Evolutionary conservation across 2,797 vertebrate genomes (phyloP).

Genomic region (Sparidentex hasta): DNA sequence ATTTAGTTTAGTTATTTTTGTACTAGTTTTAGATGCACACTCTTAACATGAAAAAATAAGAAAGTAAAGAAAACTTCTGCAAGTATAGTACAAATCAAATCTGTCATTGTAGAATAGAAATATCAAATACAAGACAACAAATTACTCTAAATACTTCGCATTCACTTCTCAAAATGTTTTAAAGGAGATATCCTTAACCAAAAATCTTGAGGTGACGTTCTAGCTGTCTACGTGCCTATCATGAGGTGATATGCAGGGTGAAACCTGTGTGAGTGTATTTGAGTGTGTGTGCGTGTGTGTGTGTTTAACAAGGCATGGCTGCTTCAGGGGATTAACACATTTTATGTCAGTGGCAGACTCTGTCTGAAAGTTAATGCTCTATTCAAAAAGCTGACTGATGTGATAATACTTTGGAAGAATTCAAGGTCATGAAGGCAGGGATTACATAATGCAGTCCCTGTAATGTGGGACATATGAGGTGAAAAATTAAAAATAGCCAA

Average conservation of each 20-base stretch:
- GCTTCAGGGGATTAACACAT: constrained; percentile 77
- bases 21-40: too few species aligned
- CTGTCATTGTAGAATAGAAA: not conserved
- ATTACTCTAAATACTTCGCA: not conserved
- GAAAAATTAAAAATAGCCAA: not conserved
- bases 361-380: constrained; percentile 65
- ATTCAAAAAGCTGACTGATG: constrained; percentile 74
- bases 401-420: constrained; percentile 63
- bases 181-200: not conserved
- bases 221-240: not conserved
- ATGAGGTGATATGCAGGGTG: constrained; percentile 20
- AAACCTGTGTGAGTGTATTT: constrained; percentile 15
- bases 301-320: constrained; percentile 50
- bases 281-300: constrained; percentile 13
- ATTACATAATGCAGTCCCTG: constrained; percentile 67
- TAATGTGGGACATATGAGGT: constrained; percentile 51
- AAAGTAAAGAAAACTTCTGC: not conserved
- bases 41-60: too few species aligned
- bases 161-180: constrained; percentile 1
- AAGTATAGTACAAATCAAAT: too few species aligned
- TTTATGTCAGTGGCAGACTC: constrained; percentile 56
- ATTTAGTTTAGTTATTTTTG: too few species aligned
- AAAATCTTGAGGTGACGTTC: not conserved
- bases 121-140: not conserved
- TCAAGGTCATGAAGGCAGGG: constrained; percentile 66